Evolutionary conservation across 1,140 invertebrate species (phyloP), one percentile per base, ranked within the genome.

Genomic region (Latrodectus geometricus): DNA sequence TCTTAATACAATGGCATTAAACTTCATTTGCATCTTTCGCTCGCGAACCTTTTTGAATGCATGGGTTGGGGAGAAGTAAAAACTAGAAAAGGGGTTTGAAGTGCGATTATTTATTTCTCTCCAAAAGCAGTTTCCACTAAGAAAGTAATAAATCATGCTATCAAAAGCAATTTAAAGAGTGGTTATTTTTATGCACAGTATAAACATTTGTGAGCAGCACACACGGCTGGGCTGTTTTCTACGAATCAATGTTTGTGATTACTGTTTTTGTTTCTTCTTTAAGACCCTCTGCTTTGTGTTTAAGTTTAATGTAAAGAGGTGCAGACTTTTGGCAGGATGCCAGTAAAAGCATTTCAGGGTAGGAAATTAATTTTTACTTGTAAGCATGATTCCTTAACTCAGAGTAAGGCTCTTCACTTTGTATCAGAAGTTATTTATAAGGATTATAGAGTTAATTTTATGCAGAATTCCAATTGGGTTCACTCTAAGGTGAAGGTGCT

Each of bases 1-100:
- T 73, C 35, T 73, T 73, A 73, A 73, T 73, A 73, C 70, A 69
- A 73, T 48, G 35, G 70, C 70, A 73, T 73, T 73, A 73, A 73
- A 49, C 35, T 11, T 49, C 21, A 73, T 73, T 73, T 73, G 23
- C 70, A 73, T 73, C 21, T 73, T 73, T 4, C 70, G 49, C 23
- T 15, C 9, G n/a, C 70, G 9, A 48, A 73, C 14, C 17, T 61
- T 61, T 61, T 17, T 0, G 54, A 61, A 61, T 61, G 70, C 12
- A 14, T 14, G 35, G 35, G 3, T 9, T 2, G 17, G 35, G 12
- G 12, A 14, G 70, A 23, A 15, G 23, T 48, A 73, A 48, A 73
- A 48, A 35, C 35, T 35, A 35, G 35, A 35, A 35, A 35, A 35
- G 35, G 35, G 35, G 35, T 35, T 35, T 1, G 35, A 5, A 35